Evolutionary conservation across 2,888 invertebrate genomes (phyloP).

Genomic region (Eremobia ochroleuca): DNA sequence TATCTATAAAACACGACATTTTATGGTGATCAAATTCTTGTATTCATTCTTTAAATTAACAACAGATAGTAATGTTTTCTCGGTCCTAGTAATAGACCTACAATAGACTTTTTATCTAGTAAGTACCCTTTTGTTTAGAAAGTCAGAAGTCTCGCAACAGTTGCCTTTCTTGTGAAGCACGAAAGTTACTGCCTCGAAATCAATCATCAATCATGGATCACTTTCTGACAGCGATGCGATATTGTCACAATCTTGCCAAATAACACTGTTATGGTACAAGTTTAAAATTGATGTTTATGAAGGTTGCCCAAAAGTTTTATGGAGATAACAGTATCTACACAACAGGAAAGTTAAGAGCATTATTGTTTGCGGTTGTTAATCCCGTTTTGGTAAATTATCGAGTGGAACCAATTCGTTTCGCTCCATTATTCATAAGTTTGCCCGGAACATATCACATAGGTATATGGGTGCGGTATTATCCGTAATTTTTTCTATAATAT

Average conservation of each 20-base stretch:
- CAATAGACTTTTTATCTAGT: background rate
- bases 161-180: slow-evolving; percentile 24
- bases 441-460: slow-evolving; percentile 7
- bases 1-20: slow-evolving; percentile 4
- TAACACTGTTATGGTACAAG: slow-evolving; percentile 46
- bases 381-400: slow-evolving; percentile 42
- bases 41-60: background rate
- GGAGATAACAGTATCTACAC: slow-evolving; percentile 14
- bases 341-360: slow-evolving; percentile 30
- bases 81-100: background rate
- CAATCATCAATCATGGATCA: slow-evolving; percentile 63
- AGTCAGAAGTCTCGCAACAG: slow-evolving; percentile 19
- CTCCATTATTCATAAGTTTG: slow-evolving; percentile 46
- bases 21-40: background rate
- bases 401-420: slow-evolving; percentile 49
- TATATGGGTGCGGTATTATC: background rate
- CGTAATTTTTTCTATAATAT: slow-evolving; percentile 4
- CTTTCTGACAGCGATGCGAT: slow-evolving; percentile 48
- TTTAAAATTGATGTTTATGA: slow-evolving; percentile 57
- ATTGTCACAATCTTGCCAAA: slow-evolving; percentile 55
- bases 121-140: slow-evolving; percentile 12
- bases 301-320: slow-evolving; percentile 32
- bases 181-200: slow-evolving; percentile 36
- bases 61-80: background rate
- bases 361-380: slow-evolving; percentile 43